A percentile compares a stretch with the other conserved stretches of the same genome.
phyloP scores from a whole-genome alignment of 2,888 invertebrate genomes.

The Ceratothoa steindachneri region DNA sequence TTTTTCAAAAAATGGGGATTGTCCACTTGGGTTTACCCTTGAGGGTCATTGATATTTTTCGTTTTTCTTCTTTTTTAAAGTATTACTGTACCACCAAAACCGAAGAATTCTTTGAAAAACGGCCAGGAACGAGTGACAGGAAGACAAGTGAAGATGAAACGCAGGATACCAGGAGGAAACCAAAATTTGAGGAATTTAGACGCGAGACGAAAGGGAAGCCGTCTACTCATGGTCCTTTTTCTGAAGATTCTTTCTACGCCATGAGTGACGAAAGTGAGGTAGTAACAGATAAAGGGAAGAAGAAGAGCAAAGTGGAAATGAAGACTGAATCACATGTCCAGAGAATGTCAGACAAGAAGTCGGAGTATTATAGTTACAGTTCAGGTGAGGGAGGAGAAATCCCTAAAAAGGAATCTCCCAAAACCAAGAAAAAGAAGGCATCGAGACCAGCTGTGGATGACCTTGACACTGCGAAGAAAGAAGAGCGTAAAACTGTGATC shows the following conservation, averaged over 20 bases:
- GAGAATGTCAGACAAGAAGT: conserved; percentile 43
- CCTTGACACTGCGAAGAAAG: conserved; percentile 12
- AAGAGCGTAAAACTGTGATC: conserved; percentile 13
- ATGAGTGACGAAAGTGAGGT: conserved; percentile 44
- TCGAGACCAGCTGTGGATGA: conserved; percentile 19
- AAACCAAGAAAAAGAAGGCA: conserved; percentile 24
- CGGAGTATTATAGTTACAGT: conserved; percentile 33
- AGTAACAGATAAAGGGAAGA: conserved; percentile 23
- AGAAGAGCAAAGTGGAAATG: conserved; percentile 37
- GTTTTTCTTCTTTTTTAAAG: conserved; percentile 16
- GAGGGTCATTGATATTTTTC: neutral
- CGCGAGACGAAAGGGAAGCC: conserved; percentile 30
- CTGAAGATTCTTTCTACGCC: conserved; percentile 43
- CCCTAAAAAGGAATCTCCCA: conserved; percentile 24
- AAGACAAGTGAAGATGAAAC: conserved; percentile 12
- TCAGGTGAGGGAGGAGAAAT: conserved; percentile 18
- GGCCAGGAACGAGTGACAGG: conserved; percentile 21
- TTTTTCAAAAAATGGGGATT: too few relatives aligned
- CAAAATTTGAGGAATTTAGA: conserved; percentile 30
- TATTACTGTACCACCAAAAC: conserved; percentile 42
- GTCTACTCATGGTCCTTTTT: conserved; percentile 27
- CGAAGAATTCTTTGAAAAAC: conserved; percentile 37
- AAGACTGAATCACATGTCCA: conserved; percentile 37
- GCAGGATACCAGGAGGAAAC: conserved; percentile 16
- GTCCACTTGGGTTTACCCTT: too few relatives aligned